Evolutionary conservation across 1,140 invertebrate genomes (phyloP).

Genomic region (Lepidurus couesii): DNA sequence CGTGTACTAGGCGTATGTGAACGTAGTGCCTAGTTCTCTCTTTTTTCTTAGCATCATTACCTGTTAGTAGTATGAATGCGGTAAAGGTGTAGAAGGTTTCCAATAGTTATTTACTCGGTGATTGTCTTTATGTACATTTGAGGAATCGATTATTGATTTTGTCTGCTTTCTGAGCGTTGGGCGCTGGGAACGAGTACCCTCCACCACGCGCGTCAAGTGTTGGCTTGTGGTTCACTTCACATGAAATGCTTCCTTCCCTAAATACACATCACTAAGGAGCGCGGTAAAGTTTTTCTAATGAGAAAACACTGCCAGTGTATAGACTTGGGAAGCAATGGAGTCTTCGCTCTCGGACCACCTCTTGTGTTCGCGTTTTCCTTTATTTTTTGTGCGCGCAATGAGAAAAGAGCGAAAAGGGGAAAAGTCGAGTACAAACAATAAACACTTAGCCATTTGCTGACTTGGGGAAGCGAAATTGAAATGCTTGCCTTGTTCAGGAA

Average conservation of each 20-base stretch:
- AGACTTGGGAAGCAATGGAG: background rate
- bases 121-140: slow-evolving; percentile 16
- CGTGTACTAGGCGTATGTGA: background rate
- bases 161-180: background rate
- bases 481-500: background rate
- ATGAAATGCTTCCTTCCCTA: slow-evolving; percentile 14
- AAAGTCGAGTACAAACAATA: background rate
- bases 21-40: background rate
- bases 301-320: background rate
- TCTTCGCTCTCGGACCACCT: background rate
- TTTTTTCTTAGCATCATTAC: too few species aligned
- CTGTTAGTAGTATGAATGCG: background rate
- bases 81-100: background rate
- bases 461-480: slow-evolving; percentile 12
- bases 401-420: background rate
- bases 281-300: background rate
- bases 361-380: background rate
- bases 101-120: background rate
- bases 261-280: slow-evolving; percentile 13
- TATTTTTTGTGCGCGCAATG: background rate
- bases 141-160: slow-evolving; percentile 2
- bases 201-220: background rate
- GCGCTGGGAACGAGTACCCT: background rate
- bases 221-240: slow-evolving; percentile 18
- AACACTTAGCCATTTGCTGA: background rate